Conservation (phyloP, 2,113 vertebrate genomes). For the human region DNA sequence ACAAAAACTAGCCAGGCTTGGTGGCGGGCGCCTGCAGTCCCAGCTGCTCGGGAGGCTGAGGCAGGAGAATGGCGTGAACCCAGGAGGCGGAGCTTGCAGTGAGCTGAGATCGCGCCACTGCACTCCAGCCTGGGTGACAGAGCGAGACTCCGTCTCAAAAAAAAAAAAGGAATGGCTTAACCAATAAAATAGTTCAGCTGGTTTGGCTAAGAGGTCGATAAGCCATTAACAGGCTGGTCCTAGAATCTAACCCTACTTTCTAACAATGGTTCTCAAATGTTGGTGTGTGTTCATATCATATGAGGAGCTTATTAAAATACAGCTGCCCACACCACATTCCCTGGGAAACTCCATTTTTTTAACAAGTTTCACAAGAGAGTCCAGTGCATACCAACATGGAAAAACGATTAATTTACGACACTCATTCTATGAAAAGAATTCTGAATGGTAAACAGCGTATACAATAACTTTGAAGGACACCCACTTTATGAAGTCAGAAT, state of each 20-base stretch:
- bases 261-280: neutral
- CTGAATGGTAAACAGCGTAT: neutral
- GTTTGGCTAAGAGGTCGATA: neutral
- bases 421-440: neutral
- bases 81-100: too few relatives aligned
- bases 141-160: too few relatives aligned
- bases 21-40: too few relatives aligned
- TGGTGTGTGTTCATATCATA: neutral
- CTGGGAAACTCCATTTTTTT: neutral
- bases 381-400: neutral
- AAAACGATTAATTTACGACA: neutral
- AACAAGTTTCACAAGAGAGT: neutral
- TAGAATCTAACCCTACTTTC: neutral
- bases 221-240: neutral
- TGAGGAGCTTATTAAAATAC: conserved; percentile 12
- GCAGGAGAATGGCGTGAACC: too few relatives aligned
- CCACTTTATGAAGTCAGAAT: conserved; percentile 15
- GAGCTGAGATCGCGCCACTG: too few relatives aligned
- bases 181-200: neutral
- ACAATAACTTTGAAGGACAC: conserved; percentile 9
- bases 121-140: too few relatives aligned
- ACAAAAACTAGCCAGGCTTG: too few relatives aligned
- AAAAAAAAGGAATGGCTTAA: conserved; percentile 16
- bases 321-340: neutral
- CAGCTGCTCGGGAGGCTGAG: too few relatives aligned